Evolutionary conservation across 2,888 invertebrate species (phyloP).

Genomic region (Andrena minutula): DNA sequence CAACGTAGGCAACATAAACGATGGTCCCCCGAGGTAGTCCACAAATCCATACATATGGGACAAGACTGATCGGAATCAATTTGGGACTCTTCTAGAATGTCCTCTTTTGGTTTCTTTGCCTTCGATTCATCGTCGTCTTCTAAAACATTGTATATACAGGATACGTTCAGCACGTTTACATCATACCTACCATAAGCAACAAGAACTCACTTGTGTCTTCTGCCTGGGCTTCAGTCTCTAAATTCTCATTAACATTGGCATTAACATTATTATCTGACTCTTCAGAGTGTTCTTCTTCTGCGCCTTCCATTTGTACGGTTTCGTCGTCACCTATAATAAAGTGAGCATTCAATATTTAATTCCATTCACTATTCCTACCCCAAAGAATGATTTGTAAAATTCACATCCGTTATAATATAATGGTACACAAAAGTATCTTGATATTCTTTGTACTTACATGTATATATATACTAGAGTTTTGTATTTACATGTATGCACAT

Average conservation of each 20-base stretch:
- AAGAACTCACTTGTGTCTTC: conserved; percentile 28
- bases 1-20: conserved; percentile 94
- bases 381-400: neutral
- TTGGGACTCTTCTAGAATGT: conserved; percentile 61
- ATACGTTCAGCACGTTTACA: neutral
- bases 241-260: conserved; percentile 25
- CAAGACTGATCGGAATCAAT: conserved; percentile 90
- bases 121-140: conserved; percentile 33
- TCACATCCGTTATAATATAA: neutral
- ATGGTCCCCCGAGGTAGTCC: conserved; percentile 95
- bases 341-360: neutral
- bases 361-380: no score
- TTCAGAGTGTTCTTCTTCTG: conserved; percentile 26
- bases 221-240: conserved; percentile 7
- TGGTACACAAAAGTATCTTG: neutral
- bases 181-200: neutral
- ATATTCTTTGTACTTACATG: neutral
- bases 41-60: conserved; percentile 95
- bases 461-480: no score
- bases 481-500: neutral
- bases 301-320: conserved; percentile 37
- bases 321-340: conserved; percentile 35
- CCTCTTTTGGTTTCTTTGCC: conserved; percentile 34
- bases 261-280: conserved; percentile 40
- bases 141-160: conserved; percentile 4